Conservation (phyloP, 2,797 vertebrate genomes). For the Aulostomus chinensis region DNA sequence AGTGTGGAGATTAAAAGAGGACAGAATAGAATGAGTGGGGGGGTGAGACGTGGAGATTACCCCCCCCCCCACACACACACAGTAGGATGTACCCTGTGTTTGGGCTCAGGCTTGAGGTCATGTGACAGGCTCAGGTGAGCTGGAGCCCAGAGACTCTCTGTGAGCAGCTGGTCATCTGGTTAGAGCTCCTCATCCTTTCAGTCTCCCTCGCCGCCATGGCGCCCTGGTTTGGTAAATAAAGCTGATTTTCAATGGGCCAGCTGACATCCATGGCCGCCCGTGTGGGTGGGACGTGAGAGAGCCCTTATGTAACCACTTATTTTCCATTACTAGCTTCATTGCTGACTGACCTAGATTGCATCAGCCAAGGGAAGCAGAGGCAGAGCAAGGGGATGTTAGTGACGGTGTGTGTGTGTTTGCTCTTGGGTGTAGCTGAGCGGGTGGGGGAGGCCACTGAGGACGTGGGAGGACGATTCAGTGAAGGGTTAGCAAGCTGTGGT, state of each 20-base stretch:
- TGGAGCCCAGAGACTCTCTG: neutral
- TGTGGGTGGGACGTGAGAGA: slow-evolving; percentile 72
- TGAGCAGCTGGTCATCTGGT: no score
- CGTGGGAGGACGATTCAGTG: slow-evolving; percentile 57
- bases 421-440: slow-evolving; percentile 38
- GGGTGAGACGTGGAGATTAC: slow-evolving; percentile 76
- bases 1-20: slow-evolving; percentile 70
- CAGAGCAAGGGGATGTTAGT: slow-evolving; percentile 72
- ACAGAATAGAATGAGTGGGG: slow-evolving; percentile 71
- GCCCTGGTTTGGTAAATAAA: slow-evolving; percentile 72
- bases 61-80: no score
- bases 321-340: slow-evolving; percentile 79
- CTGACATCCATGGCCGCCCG: slow-evolving; percentile 61
- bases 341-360: slow-evolving; percentile 81
- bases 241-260: slow-evolving; percentile 63
- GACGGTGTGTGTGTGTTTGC: slow-evolving; percentile 42
- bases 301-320: slow-evolving; percentile 81
- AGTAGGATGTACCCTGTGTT: no score
- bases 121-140: neutral
- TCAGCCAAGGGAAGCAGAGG: slow-evolving; percentile 75
- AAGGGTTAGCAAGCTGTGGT: slow-evolving; percentile 38
- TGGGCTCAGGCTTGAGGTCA: no score
- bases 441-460: slow-evolving; percentile 18
- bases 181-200: neutral
- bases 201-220: slow-evolving; percentile 30